A percentile compares a stretch with the other conserved stretches of the same genome.
Evolutionary conservation across 2,113 vertebrate genomes (phyloP).

Genomic region (Mohoua ochrocephala): DNA sequence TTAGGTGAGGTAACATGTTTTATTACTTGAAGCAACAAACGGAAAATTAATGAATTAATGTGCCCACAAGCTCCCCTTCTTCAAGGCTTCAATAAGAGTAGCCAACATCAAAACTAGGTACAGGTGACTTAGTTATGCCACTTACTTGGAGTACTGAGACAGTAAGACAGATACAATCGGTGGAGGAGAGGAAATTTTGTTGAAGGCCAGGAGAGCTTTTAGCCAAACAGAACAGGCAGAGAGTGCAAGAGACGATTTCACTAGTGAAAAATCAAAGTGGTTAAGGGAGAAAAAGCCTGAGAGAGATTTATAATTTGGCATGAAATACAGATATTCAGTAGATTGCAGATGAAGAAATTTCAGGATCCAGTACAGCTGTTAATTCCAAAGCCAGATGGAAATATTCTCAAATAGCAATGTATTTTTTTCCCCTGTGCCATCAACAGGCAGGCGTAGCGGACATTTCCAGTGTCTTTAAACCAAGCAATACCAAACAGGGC

Average conservation of each 20-base stretch:
- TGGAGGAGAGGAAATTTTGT: neutral
- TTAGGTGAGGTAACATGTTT: neutral
- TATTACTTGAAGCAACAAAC: neutral
- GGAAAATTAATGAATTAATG: neutral
- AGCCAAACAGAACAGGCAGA: neutral
- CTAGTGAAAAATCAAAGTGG: neutral
- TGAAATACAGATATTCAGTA: neutral
- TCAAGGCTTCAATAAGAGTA: neutral
- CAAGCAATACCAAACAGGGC: neutral
- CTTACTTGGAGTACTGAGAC: neutral
- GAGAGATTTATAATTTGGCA: neutral
- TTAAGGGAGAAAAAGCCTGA: neutral
- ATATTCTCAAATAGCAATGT: neutral
- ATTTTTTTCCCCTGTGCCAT: neutral
- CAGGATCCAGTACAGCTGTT: neutral
- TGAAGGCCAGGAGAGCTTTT: neutral
- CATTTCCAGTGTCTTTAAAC: neutral
- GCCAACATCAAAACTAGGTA: neutral
- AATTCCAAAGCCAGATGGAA: neutral
- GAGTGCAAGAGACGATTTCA: neutral
- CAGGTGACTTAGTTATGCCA: neutral
- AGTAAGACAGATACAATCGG: neutral
- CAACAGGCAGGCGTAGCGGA: neutral
- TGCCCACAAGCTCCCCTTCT: neutral
- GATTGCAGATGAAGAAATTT: neutral